Evolutionary conservation across 2,888 invertebrate genomes (phyloP).

Genomic region (Aphrophora alni): DNA sequence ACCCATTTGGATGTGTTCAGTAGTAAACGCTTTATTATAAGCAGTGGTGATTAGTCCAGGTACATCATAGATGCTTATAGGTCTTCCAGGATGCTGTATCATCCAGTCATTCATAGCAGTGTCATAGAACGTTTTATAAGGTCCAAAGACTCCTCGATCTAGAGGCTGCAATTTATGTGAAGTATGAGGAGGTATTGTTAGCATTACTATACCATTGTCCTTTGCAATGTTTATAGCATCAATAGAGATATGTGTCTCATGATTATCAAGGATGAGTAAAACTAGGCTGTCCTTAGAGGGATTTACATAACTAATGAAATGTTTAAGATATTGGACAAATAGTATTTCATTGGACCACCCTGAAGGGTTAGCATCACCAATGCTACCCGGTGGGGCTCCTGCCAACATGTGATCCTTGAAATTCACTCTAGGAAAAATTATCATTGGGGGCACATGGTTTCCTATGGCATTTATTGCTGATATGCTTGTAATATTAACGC

Average conservation of each 20-base stretch:
- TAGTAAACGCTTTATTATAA: no score
- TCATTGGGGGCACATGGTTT: constrained; percentile 46
- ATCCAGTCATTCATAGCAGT: neutral
- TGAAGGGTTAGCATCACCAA: no score
- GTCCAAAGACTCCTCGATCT: neutral
- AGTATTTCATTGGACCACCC: no score
- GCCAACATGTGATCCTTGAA: no score
- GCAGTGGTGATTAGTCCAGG: neutral
- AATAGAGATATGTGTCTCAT: neutral
- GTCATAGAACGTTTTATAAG: neutral
- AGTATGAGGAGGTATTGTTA: neutral
- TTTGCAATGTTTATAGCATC: neutral
- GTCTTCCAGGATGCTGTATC: neutral
- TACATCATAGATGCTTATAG: neutral
- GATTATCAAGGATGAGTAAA: neutral
- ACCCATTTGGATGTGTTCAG: no score
- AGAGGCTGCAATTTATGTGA: neutral
- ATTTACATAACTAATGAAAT: no score
- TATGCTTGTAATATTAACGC: constrained; percentile 43
- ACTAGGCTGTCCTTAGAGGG: neutral
- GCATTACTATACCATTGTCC: neutral
- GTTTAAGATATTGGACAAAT: no score
- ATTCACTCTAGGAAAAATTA: constrained; percentile 45
- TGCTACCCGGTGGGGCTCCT: no score
- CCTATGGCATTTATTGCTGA: constrained; percentile 44